Evolutionary conservation across 2,888 invertebrate species (phyloP).

Genomic region (Brachyptera putata): DNA sequence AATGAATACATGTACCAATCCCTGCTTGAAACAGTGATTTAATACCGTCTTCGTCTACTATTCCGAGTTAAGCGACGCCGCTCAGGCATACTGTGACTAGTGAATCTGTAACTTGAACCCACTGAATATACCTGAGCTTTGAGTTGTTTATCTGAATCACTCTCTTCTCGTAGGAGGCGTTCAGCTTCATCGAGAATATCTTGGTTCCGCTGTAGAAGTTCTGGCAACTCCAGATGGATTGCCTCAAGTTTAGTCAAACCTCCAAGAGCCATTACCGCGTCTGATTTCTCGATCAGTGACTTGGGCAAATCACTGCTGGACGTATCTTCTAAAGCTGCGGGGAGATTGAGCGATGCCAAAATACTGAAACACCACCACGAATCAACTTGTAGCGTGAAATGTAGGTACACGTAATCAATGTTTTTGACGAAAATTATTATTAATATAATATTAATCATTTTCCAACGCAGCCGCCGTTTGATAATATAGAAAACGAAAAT

Average conservation of each 20-base stretch:
- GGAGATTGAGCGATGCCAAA: slow-evolving; percentile 89
- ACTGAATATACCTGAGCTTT: background rate
- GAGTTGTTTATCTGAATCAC: slow-evolving; percentile 81
- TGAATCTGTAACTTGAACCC: no score
- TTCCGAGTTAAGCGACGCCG: no score
- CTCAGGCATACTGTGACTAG: no score
- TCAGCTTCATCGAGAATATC: slow-evolving; percentile 93
- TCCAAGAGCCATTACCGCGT: slow-evolving; percentile 62
- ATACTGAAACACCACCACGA: slow-evolving; percentile 57
- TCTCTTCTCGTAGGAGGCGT: slow-evolving; percentile 84
- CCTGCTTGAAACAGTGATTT: no score
- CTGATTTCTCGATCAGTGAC: slow-evolving; percentile 82
- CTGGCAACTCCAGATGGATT: slow-evolving; percentile 83
- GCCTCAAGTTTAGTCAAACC: slow-evolving; percentile 67
- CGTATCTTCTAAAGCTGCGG: slow-evolving; percentile 89
- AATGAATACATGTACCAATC: no score
- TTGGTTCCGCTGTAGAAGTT: slow-evolving; percentile 82
- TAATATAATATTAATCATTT: background rate
- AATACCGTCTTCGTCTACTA: no score
- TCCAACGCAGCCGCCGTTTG: no score
- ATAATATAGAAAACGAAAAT: no score
- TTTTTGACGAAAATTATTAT: background rate
- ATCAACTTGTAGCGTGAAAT: no score
- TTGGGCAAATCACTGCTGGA: slow-evolving; percentile 74
- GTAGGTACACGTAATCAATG: background rate